A percentile compares a stretch with the other conserved stretches of the same genome.
Conservation (phyloP, 2,113 vertebrate genomes). For the Strix aluco region DNA sequence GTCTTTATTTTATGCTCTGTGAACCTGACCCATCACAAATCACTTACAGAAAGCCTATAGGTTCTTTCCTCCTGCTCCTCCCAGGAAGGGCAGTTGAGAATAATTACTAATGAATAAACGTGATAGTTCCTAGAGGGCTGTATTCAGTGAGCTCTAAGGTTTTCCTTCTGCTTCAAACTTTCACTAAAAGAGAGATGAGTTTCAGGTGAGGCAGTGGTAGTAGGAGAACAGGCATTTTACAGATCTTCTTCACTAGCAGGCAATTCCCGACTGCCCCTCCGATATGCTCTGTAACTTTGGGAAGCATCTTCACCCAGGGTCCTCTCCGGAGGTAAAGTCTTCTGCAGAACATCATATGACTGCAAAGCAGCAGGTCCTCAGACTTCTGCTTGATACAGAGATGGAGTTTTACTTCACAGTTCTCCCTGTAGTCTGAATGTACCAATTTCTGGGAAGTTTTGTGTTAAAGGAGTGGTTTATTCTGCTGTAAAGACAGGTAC, state of each 20-base stretch:
- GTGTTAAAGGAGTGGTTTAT: not conserved
- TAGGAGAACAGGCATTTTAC: not conserved
- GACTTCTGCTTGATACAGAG: not conserved
- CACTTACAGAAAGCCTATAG: slow-evolving; percentile 42
- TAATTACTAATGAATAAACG: not conserved
- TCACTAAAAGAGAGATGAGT: not conserved
- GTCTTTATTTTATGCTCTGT: slow-evolving; percentile 63
- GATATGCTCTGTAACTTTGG: not conserved
- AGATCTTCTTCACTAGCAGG: not conserved
- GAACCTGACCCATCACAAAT: slow-evolving; percentile 65
- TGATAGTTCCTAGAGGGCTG: not conserved
- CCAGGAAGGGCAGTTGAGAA: slow-evolving; percentile 2
- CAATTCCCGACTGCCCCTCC: not conserved
- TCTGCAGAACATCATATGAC: not conserved
- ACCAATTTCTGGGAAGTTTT: not conserved
- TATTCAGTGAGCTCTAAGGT: not conserved
- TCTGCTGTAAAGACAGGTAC: not conserved
- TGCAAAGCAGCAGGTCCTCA: not conserved
- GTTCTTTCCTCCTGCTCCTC: not conserved
- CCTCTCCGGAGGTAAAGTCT: not conserved
- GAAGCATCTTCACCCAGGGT: not conserved
- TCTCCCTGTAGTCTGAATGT: not conserved
- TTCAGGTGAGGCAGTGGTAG: not conserved
- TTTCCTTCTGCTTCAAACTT: not conserved
- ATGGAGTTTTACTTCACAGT: not conserved